Evolutionary conservation across 2,113 vertebrate species (phyloP).

Genomic region (Sinocyclocheilus maitianheensis): DNA sequence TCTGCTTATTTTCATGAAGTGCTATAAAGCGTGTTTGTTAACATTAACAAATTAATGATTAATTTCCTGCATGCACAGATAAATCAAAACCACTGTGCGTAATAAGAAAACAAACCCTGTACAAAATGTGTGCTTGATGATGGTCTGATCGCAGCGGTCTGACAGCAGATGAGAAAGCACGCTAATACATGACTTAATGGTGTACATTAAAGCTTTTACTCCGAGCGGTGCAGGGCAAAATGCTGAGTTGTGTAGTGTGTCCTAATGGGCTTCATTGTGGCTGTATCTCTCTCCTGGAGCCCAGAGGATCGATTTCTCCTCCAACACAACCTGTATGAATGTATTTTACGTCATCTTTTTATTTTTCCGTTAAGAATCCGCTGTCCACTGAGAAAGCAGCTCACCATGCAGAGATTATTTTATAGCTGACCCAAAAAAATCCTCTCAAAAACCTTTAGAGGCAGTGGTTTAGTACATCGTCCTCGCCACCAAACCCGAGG

Average conservation of each 20-base stretch:
- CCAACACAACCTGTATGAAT: slow-evolving; percentile 5
- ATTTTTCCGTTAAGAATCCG: background rate
- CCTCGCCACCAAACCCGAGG: too few relatives aligned
- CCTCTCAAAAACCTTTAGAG: background rate
- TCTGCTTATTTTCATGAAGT: background rate
- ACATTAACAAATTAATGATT: background rate
- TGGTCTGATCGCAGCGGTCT: background rate
- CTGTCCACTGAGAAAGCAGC: background rate
- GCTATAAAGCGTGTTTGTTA: background rate
- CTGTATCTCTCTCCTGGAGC: background rate
- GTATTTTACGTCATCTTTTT: slow-evolving; percentile 9
- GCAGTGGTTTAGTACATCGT: background rate
- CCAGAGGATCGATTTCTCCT: slow-evolving; percentile 27
- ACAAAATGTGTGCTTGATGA: background rate
- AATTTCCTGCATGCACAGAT: background rate
- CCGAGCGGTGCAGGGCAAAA: slow-evolving; percentile 17
- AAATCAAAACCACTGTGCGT: background rate
- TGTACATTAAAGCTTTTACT: slow-evolving; percentile 42
- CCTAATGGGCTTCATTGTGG: slow-evolving; percentile 40
- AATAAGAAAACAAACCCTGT: background rate
- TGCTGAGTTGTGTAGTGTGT: slow-evolving; percentile 29
- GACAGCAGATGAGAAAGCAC: background rate
- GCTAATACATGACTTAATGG: slow-evolving; percentile 12
- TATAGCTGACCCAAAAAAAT: background rate
- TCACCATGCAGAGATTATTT: background rate